Base-by-base conservation (phyloP, 2,888 invertebrate genomes). In the Plebejus argus region DNA sequence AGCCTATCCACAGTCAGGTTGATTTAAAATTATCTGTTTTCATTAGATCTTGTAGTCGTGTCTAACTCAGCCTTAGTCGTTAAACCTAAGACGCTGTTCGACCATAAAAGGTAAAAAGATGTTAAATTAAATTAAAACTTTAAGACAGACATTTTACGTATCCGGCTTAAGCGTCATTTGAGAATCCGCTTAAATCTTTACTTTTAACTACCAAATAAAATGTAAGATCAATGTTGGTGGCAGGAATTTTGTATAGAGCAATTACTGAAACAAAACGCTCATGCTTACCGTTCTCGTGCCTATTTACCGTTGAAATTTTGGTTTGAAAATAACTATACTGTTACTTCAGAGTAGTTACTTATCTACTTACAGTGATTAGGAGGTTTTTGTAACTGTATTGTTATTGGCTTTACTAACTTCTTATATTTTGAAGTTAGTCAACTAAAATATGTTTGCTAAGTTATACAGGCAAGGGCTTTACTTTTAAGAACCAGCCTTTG, bases 31-130 rank as follows among this genome's bases (percentile, higher is more conserved):
- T 28, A 33, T 66, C 66, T 15, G 66, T 28, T 66, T 66, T 66
- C 66, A 66, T 71, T 75, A 39, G 20, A n/a, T 39, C 45, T 72
- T n/a, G 70, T 79, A 80, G 76, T 81, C 80, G 82, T 83, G 81
- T 81, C 76, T 77, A 72, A 79, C 76, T 79, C 80, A 81, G 79
- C 82, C 82, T 82, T 79, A 80, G 80, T 82, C 83, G 81, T 82
- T 72, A 72, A 72, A 72, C 72, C 45, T 72, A 72, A 72, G 39
- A 20, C 4, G 72, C 45, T 72, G 72, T 45, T 18, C 45, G 72
- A 6, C 72, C 45, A 72, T 72, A 72, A 72, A 72, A 45, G 72
- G n/a, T 15, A 45, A 45, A 72, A 72, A 72, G 72, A 39, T 72
- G 45, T 45, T 45, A 20, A 72, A 45, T 39, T 72, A 72, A 72